phyloP scores from a whole-genome alignment of 2,113 vertebrate genomes.

The Eclectus roratus region DNA sequence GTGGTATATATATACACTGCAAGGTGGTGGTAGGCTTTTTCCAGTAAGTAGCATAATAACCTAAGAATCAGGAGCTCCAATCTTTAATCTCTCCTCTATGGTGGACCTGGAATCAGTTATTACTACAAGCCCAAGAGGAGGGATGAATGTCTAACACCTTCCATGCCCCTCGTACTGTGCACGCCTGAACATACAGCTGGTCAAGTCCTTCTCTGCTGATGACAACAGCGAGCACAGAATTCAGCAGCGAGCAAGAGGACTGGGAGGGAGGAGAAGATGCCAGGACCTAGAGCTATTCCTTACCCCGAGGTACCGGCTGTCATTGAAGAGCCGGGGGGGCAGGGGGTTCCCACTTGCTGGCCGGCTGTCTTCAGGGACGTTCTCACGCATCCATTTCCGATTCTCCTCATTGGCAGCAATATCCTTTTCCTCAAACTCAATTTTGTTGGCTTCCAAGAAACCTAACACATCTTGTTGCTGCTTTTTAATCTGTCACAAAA shows the following conservation, averaged over 20 bases:
- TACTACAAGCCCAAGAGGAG: not conserved
- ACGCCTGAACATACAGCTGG: not conserved
- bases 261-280: rapidly evolving
- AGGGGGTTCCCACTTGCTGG: constrained; percentile 88
- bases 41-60: not conserved
- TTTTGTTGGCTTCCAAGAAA: constrained; percentile 93
- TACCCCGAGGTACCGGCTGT: constrained; percentile 92
- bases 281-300: not conserved
- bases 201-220: not conserved
- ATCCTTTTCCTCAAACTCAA: constrained; percentile 93
- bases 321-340: constrained; percentile 96
- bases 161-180: not conserved
- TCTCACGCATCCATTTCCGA: constrained; percentile 96
- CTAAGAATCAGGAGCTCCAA: not conserved
- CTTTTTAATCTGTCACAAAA: constrained; percentile 90
- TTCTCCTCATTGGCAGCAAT: constrained; percentile 93
- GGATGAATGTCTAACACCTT: not conserved
- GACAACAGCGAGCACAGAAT: not conserved
- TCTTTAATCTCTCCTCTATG: not conserved
- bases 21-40: not conserved
- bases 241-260: rapidly evolving
- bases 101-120: not conserved
- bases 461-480: constrained; percentile 94
- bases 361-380: constrained; percentile 86
- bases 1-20: not conserved